Conservation (phyloP, 2,113 vertebrate species). For the Limnothrissa miodon region DNA sequence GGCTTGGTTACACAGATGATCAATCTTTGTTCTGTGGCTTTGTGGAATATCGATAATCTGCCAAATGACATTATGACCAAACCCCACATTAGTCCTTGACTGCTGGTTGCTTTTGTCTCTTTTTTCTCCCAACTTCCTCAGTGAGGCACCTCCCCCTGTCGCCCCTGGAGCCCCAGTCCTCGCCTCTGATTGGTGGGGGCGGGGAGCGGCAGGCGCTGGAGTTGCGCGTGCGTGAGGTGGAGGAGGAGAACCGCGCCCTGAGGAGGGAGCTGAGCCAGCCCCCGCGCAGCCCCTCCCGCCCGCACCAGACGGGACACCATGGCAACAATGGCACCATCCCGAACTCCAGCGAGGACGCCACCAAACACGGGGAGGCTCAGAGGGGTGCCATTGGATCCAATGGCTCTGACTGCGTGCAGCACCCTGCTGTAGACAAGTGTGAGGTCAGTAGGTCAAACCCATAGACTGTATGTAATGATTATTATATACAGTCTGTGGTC, state of each 20-base stretch:
- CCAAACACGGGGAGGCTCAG: constrained; percentile 86
- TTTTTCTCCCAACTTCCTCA: constrained; percentile 56
- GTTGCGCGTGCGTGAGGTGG: constrained; percentile 86
- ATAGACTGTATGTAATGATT: no score
- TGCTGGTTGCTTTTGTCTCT: not conserved
- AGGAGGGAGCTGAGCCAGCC: constrained; percentile 87
- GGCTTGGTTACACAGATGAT: not conserved
- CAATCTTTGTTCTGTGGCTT: not conserved
- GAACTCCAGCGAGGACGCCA: constrained; percentile 89
- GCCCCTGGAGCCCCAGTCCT: constrained; percentile 83
- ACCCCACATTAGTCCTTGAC: not conserved
- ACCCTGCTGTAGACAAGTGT: constrained; percentile 93
- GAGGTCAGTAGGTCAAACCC: constrained; percentile 92
- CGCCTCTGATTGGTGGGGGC: constrained; percentile 73
- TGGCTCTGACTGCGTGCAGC: constrained; percentile 89
- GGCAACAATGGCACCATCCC: constrained; percentile 86
- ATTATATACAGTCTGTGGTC: no score
- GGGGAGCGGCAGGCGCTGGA: constrained; percentile 86
- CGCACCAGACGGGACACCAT: constrained; percentile 48
- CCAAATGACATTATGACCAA: not conserved
- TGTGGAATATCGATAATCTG: not conserved
- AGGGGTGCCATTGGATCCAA: constrained; percentile 81
- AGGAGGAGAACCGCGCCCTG: constrained; percentile 89
- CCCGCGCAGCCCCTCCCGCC: constrained; percentile 60
- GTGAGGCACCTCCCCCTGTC: constrained; percentile 89